Evolutionary conservation across 2,113 vertebrate species (phyloP).

Genomic region (Cercocebus atys): DNA sequence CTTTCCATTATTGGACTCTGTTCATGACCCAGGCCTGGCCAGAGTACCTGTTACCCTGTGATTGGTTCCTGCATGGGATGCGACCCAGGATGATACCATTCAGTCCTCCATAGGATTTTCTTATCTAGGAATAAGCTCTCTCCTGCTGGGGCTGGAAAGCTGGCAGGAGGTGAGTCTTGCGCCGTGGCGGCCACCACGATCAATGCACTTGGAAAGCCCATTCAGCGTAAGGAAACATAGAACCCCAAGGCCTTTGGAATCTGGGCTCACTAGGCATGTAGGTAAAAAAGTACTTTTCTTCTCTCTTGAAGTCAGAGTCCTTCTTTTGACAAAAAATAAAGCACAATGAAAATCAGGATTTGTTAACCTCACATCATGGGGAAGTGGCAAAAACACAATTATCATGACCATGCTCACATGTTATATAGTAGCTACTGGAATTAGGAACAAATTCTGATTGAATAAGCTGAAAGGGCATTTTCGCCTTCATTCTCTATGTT

Average conservation of each 20-base stretch:
- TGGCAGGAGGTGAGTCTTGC: neutral
- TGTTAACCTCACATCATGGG: neutral
- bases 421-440: neutral
- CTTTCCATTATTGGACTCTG: neutral
- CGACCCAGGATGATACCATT: neutral
- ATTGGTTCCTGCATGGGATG: neutral
- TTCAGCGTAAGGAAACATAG: neutral
- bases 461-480: neutral
- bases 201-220: neutral
- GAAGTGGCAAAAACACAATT: neutral
- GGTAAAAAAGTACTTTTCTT: neutral
- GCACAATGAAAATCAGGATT: neutral
- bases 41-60: neutral
- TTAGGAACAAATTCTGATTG: neutral
- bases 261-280: neutral
- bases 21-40: neutral
- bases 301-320: neutral
- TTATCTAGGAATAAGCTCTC: neutral
- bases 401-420: neutral
- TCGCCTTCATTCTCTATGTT: neutral
- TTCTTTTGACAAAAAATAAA: neutral
- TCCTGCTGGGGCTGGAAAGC: neutral
- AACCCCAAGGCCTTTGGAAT: neutral
- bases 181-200: neutral
- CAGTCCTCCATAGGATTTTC: neutral